Evolutionary conservation across 2,888 invertebrate species (phyloP).

Genomic region (Scaptomyza polygonia): DNA sequence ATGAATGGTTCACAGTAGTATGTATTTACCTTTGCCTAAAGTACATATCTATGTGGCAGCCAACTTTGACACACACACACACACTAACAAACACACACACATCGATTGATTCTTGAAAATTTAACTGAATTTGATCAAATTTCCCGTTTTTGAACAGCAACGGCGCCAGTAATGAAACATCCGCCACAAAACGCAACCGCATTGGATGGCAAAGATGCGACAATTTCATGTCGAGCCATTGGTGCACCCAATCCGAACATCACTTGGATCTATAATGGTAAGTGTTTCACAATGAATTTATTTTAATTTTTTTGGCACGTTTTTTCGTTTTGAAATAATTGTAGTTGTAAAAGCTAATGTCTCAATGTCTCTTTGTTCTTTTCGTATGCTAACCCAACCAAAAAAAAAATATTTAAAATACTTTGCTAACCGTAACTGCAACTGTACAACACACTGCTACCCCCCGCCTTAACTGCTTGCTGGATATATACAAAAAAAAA

Average conservation of each 20-base stretch:
- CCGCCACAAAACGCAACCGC: constrained; percentile 94
- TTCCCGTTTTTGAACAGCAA: constrained; percentile 90
- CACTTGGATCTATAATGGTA: constrained; percentile 96
- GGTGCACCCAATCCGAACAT: constrained; percentile 96
- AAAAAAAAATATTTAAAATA: neutral
- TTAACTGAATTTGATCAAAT: constrained; percentile 13
- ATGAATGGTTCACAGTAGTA: constrained; percentile 14
- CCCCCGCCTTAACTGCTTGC: constrained; percentile 39
- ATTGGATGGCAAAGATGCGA: constrained; percentile 96
- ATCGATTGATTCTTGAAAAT: neutral
- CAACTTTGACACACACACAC: neutral
- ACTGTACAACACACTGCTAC: constrained; percentile 15
- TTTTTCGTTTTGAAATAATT: constrained; percentile 5
- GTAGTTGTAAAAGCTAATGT: constrained; percentile 9
- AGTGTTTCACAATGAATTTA: constrained; percentile 74
- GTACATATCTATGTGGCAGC: constrained; percentile 17
- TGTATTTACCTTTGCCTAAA: constrained; percentile 32
- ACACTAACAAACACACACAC: constrained; percentile 18
- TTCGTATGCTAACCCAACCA: constrained; percentile 53
- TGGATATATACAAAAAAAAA: constrained; percentile 12
- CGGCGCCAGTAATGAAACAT: constrained; percentile 93
- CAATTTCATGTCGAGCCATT: constrained; percentile 93
- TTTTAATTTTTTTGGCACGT: constrained; percentile 1
- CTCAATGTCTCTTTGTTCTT: constrained; percentile 28
- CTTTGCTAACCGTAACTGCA: constrained; percentile 49